These are phyloP conservation scores for Crypturellus undulatus DNA, from an alignment of 2,113 vertebrate genomes.

Conservation along the genomic window DNA sequence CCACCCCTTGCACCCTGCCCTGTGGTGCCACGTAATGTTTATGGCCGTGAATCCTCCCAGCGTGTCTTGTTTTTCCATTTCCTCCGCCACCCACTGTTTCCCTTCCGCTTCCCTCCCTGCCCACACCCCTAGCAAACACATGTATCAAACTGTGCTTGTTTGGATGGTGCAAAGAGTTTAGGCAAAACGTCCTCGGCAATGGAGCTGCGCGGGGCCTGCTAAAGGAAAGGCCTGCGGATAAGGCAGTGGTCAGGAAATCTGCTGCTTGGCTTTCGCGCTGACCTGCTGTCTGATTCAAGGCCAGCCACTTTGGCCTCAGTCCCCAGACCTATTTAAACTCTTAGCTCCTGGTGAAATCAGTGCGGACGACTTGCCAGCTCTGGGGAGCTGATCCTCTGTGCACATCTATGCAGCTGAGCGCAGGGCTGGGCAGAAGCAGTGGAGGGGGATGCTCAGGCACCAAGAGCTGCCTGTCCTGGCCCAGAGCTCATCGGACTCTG, in stretches of 20 bases:
- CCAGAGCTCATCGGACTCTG: neutral
- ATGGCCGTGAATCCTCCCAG: neutral
- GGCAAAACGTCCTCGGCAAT: neutral
- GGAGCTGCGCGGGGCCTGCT: accelerated
- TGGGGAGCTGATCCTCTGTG: accelerated
- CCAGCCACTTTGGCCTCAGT: neutral
- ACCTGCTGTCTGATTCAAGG: neutral
- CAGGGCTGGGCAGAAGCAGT: neutral
- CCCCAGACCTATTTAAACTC: neutral
- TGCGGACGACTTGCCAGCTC: neutral
- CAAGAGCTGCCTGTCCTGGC: neutral
- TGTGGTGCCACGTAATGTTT: neutral
- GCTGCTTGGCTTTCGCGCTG: slow-evolving; percentile 36
- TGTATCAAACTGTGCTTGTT: neutral
- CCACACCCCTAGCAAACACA: neutral
- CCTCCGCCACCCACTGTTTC: slow-evolving; percentile 18
- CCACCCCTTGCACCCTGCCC: neutral
- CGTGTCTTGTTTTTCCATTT: neutral
- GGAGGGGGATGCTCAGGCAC: no score
- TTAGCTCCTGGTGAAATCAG: neutral
- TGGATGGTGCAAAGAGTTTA: neutral
- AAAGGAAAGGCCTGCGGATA: slow-evolving; percentile 13
- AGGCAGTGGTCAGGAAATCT: slow-evolving; percentile 38
- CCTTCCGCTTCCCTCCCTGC: neutral
- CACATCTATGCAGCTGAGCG: accelerated